Evolutionary conservation across 2,888 invertebrate species (phyloP).

Genomic region (Hecatera dysodea): DNA sequence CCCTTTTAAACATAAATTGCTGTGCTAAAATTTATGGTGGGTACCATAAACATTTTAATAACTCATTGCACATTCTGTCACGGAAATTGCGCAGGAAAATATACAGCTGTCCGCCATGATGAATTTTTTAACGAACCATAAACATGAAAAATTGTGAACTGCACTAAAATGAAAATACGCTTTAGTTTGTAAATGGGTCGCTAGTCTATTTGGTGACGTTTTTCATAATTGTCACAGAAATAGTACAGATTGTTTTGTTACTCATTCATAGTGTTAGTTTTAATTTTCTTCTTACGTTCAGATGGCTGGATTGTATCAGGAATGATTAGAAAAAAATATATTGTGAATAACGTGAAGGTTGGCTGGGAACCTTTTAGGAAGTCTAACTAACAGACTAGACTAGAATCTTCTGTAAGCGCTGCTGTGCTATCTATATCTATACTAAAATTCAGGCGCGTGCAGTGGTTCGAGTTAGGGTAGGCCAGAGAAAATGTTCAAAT

Average conservation of each 20-base stretch:
- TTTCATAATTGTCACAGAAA: background rate
- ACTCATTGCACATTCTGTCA: constrained; percentile 30
- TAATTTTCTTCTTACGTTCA: background rate
- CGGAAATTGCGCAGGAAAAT: constrained; percentile 33
- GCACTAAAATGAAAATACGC: constrained; percentile 31
- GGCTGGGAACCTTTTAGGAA: too few relatives aligned
- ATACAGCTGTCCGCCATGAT: constrained; percentile 36
- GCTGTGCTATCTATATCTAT: too few relatives aligned
- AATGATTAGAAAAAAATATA: too few relatives aligned
- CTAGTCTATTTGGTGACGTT: background rate
- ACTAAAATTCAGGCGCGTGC: too few relatives aligned
- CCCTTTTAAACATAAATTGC: background rate
- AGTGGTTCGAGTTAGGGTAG: too few relatives aligned
- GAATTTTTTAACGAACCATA: constrained; percentile 43
- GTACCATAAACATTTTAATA: constrained; percentile 32
- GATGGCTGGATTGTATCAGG: background rate
- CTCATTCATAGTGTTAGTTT: too few relatives aligned
- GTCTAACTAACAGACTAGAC: too few relatives aligned
- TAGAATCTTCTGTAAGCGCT: too few relatives aligned
- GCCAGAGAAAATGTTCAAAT: too few relatives aligned
- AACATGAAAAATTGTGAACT: constrained; percentile 8
- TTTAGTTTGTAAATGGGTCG: constrained; percentile 21
- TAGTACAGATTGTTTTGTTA: background rate
- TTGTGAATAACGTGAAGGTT: too few relatives aligned
- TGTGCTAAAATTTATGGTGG: constrained; percentile 11